Evolutionary conservation across 2,888 invertebrate species (phyloP).

Genomic region (Tineola bisselliella): DNA sequence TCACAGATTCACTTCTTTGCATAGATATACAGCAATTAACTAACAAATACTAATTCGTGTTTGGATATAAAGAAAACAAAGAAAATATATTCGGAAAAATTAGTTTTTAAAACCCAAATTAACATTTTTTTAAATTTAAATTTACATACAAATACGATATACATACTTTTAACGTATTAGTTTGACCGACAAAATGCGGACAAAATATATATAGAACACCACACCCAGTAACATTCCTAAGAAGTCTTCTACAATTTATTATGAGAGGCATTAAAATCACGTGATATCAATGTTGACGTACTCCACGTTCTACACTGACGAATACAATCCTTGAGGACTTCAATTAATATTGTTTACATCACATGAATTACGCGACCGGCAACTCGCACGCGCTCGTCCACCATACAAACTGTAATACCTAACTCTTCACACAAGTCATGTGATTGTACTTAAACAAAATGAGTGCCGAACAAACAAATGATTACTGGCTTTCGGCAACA

Average conservation of each 20-base stretch:
- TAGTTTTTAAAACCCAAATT: neutral
- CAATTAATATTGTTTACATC: neutral
- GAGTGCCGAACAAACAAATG: neutral
- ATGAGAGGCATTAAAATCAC: neutral
- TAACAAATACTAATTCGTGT: neutral
- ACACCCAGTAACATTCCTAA: no score
- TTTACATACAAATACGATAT: no score
- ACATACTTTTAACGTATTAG: no score
- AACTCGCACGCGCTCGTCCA: neutral
- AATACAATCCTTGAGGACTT: conserved; percentile 2
- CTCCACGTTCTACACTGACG: neutral
- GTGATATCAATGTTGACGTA: neutral
- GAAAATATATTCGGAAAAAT: neutral
- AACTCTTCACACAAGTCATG: neutral
- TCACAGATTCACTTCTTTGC: neutral
- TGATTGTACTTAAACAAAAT: neutral
- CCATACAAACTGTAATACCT: neutral
- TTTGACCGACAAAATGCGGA: no score
- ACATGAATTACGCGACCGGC: neutral
- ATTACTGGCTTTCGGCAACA: neutral
- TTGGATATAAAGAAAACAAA: neutral
- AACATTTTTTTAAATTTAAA: no score
- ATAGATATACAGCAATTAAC: neutral
- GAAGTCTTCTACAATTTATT: neutral
- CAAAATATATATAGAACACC: no score